phyloP scores from a whole-genome alignment of 35 echinoderm and acorn worm genomes.

The Apostichopus californicus region DNA sequence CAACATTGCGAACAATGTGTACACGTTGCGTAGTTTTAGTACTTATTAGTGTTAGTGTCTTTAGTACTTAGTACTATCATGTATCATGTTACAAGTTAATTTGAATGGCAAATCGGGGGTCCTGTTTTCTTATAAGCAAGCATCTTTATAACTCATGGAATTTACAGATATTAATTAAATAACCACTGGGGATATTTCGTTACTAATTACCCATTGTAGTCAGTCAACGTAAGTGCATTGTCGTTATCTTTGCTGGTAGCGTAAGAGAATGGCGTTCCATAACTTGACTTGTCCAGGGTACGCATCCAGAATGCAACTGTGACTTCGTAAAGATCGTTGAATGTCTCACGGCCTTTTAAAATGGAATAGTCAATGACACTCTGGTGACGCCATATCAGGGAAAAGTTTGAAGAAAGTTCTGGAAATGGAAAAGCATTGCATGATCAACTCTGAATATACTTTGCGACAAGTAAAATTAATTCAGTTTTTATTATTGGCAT shows the following conservation, averaged over 20 bases:
- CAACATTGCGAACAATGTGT: no score
- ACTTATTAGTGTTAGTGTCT: no score
- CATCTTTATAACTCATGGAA: background rate
- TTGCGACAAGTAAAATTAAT: no score
- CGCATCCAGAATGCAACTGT: conserved; percentile 93
- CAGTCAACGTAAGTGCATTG: conserved; percentile 72
- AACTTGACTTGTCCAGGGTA: conserved; percentile 66
- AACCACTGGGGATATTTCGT: no score
- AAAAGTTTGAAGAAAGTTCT: conserved; percentile 87
- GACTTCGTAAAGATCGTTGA: conserved; percentile 67
- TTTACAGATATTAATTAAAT: background rate
- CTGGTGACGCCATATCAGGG: conserved; percentile 63
- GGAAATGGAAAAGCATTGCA: background rate
- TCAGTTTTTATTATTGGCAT: no score
- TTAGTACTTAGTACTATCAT: no score
- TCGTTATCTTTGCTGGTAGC: conserved; percentile 36
- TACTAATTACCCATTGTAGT: conserved; percentile 18
- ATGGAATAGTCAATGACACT: conserved; percentile 77
- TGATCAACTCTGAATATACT: no score
- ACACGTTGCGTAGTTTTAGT: no score
- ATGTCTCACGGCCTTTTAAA: conserved; percentile 15
- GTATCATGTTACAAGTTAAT: no score
- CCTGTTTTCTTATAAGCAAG: background rate
- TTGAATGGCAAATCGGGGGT: no score
- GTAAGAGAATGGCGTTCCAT: conserved; percentile 86